phyloP scores from a whole-genome alignment of 2,888 invertebrate species.

The Cephonodes hylas region DNA sequence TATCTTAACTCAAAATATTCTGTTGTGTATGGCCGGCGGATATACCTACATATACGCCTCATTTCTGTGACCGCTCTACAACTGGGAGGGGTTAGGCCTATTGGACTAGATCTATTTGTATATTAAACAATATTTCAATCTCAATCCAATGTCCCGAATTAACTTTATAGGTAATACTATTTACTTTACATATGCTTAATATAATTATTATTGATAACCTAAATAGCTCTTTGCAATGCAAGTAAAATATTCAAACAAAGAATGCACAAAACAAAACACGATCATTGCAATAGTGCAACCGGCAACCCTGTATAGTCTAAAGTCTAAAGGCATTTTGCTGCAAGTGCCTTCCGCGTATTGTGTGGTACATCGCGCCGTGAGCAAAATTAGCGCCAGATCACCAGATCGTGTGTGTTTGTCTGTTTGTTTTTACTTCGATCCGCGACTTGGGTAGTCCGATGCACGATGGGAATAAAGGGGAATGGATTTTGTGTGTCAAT shows the following conservation, averaged over 20 bases:
- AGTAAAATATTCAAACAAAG: neutral
- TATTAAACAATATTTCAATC: no score
- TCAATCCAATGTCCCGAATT: no score
- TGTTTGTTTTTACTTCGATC: conserved; percentile 51
- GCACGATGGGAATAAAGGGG: conserved; percentile 10
- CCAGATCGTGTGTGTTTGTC: conserved; percentile 44
- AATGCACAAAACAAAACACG: neutral
- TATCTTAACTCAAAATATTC: no score
- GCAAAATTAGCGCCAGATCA: conserved; percentile 53
- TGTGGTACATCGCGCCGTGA: conserved; percentile 54
- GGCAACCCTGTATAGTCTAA: neutral
- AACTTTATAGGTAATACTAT: no score
- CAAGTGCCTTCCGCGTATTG: conserved; percentile 66
- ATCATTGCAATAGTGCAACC: neutral
- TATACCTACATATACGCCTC: no score
- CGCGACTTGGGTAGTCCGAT: conserved; percentile 61
- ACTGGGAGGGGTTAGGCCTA: no score
- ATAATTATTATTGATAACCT: no score
- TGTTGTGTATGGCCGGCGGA: no score
- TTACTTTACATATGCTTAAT: no score
- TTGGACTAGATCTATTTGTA: no score
- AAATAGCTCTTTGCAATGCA: no score
- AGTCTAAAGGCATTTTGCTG: conserved; percentile 1
- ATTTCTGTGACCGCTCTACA: no score
- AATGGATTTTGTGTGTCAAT: neutral